Conservation (phyloP, 2,113 vertebrate genomes). For the Thunnus maccoyii region DNA sequence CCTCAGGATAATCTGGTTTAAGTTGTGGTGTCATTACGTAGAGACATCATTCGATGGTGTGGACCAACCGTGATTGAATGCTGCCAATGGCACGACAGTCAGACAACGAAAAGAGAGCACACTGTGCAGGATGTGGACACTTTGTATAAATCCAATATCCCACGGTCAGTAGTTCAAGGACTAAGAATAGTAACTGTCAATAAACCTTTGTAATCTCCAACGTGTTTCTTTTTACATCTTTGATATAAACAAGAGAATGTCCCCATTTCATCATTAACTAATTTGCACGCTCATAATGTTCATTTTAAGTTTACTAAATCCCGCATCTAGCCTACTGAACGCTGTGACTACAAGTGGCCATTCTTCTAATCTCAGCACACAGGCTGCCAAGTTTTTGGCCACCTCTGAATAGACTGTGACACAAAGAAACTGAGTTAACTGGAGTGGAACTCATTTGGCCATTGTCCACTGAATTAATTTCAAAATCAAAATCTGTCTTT, state of each 20-base stretch:
- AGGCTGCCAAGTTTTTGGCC: constrained; percentile 60
- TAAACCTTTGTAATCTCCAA: constrained; percentile 16
- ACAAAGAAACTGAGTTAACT: constrained; percentile 74
- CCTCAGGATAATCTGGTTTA: constrained; percentile 79
- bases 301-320: not conserved
- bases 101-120: not conserved
- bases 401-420: constrained; percentile 56
- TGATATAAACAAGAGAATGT: not conserved
- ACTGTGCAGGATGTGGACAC: not conserved
- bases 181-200: constrained; percentile 9
- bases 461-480: constrained; percentile 58
- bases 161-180: not conserved
- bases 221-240: not conserved
- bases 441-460: constrained; percentile 76
- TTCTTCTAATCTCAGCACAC: constrained; percentile 55
- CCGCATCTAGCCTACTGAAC: constrained; percentile 45
- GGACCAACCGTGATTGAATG: constrained; percentile 70
- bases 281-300: not conserved
- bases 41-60: constrained; percentile 77
- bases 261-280: not conserved
- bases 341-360: constrained; percentile 60
- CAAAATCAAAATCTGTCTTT: constrained; percentile 52
- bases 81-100: constrained; percentile 31
- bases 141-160: constrained; percentile 23
- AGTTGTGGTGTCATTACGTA: constrained; percentile 79